These are phyloP conservation scores for Ryuthela nishihirai DNA, from an alignment of 2,888 invertebrate genomes.

Conservation along the genomic window DNA sequence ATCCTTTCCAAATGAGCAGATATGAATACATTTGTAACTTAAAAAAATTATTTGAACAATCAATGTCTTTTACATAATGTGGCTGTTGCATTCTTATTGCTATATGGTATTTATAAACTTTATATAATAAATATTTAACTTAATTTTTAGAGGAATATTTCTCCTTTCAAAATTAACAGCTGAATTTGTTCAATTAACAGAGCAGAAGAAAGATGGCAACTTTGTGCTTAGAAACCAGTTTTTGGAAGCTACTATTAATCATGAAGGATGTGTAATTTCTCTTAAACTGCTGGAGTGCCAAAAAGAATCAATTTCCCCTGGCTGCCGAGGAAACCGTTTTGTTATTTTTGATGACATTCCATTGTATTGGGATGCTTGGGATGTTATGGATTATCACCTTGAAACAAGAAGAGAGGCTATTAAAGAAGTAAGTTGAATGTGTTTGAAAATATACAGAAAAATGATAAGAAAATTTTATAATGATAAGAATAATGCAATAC, in stretches of 20 bases:
- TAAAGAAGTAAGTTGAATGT: conserved; percentile 27
- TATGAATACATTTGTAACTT: too few relatives aligned
- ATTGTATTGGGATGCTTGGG: conserved; percentile 58
- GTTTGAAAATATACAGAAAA: background rate
- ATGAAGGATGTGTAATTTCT: conserved; percentile 29
- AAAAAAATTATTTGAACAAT: too few relatives aligned
- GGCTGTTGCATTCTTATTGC: too few relatives aligned
- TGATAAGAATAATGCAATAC: background rate
- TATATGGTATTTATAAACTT: too few relatives aligned
- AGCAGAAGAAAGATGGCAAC: conserved; percentile 30
- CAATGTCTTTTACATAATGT: too few relatives aligned
- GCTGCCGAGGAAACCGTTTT: conserved; percentile 50
- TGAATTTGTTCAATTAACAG: too few relatives aligned
- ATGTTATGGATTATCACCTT: conserved; percentile 57
- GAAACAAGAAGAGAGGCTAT: conserved; percentile 50
- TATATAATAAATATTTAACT: too few relatives aligned
- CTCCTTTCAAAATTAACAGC: too few relatives aligned
- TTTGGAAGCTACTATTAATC: conserved; percentile 31
- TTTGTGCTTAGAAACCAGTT: conserved; percentile 41
- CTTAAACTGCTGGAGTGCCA: conserved; percentile 23
- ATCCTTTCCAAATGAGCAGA: too few relatives aligned
- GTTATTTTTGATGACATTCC: conserved; percentile 56
- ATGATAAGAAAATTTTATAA: background rate
- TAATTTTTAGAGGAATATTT: too few relatives aligned
- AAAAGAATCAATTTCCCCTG: conserved; percentile 40